phyloP scores from a whole-genome alignment of 1,140 invertebrate genomes.

The Lepidurus packardi region DNA sequence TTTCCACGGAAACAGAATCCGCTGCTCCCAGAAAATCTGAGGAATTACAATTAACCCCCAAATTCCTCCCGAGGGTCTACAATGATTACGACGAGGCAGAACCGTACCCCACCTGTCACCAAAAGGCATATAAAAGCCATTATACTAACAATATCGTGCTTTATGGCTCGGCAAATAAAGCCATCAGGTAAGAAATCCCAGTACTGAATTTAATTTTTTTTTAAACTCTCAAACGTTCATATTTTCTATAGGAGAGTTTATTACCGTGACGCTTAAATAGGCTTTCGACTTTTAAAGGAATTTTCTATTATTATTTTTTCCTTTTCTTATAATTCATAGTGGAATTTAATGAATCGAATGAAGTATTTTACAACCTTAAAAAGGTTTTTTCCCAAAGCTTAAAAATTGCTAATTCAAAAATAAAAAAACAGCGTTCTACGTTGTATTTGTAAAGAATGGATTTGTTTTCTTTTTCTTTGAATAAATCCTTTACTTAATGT shows the following conservation, averaged over 20 bases:
- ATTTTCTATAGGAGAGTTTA: background rate
- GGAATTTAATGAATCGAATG: no score
- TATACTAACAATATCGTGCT: constrained; percentile 30
- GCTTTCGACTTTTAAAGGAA: no score
- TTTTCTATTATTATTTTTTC: no score
- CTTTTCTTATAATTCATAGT: no score
- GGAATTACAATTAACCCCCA: constrained; percentile 30
- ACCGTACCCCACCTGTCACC: background rate
- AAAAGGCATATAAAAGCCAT: background rate
- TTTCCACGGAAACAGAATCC: background rate
- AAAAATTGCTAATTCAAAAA: no score
- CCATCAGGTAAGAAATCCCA: constrained; percentile 5
- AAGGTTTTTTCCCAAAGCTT: no score
- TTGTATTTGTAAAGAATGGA: background rate
- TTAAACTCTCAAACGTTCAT: background rate
- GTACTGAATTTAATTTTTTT: background rate
- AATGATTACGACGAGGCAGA: background rate
- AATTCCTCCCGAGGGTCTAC: constrained; percentile 25
- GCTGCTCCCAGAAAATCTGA: background rate
- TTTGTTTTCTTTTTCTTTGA: background rate
- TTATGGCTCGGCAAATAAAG: background rate
- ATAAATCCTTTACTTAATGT: background rate
- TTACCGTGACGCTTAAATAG: no score
- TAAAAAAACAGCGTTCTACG: no score
- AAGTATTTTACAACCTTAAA: no score